A percentile compares a stretch with the other conserved stretches of the same genome.
Evolutionary conservation across 2,888 invertebrate species (phyloP).

Genomic region (Xanthia togata): DNA sequence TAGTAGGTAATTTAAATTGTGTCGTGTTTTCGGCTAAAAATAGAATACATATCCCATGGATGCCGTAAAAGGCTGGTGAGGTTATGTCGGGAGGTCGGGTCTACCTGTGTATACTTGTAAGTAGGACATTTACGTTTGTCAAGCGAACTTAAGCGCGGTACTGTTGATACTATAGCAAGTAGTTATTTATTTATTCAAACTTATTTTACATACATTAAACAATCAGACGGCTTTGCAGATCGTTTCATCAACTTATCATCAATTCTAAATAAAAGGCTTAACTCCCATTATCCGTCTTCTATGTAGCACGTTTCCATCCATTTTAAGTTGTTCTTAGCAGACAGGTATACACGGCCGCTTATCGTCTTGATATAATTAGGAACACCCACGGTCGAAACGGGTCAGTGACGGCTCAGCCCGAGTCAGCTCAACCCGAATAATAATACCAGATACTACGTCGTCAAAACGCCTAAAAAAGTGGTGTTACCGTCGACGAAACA

Average conservation of each 20-base stretch:
- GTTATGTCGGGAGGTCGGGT: conserved; percentile 44
- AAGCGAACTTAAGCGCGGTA: no score
- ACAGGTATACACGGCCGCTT: background rate
- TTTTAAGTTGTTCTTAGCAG: background rate
- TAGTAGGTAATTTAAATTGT: conserved; percentile 10
- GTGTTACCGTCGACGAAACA: background rate
- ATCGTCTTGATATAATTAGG: conserved; percentile 9
- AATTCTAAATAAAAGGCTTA: background rate
- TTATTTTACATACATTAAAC: background rate
- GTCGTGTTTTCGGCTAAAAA: conserved; percentile 37
- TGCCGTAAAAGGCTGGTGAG: conserved; percentile 28
- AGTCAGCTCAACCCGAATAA: no score
- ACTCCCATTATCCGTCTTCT: background rate
- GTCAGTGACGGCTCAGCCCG: no score
- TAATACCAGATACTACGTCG: no score
- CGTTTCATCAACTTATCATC: background rate
- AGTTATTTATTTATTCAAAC: background rate
- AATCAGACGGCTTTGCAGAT: background rate
- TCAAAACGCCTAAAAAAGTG: no score
- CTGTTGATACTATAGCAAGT: background rate
- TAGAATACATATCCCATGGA: conserved; percentile 44
- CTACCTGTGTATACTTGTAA: conserved; percentile 16
- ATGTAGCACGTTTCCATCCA: background rate
- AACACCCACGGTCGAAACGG: background rate
- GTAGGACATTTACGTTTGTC: conserved; percentile 2